Percentiles rank a stretch among this genome's conserved stretches.
phyloP scores from a whole-genome alignment of 2,113 vertebrate genomes.

The Xiphophorus couchianus region DNA sequence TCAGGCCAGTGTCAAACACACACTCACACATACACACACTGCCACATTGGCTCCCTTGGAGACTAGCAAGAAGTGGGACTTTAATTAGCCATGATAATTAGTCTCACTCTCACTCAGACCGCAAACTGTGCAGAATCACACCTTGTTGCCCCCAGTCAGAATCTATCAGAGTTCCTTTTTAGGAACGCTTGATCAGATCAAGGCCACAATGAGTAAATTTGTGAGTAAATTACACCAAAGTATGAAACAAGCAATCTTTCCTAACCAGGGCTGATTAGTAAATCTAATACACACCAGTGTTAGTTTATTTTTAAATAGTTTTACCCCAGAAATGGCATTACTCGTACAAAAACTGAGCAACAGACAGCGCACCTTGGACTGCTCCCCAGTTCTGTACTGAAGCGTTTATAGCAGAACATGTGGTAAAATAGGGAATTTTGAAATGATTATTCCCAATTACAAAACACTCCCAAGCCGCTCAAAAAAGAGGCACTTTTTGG shows the following conservation, averaged over 20 bases:
- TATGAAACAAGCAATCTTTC: not conserved
- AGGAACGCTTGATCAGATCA: slow-evolving; percentile 14
- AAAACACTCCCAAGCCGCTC: not conserved
- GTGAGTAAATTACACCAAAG: slow-evolving; percentile 24
- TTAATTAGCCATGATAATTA: slow-evolving; percentile 78
- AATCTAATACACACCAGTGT: not conserved
- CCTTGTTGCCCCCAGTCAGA: slow-evolving; percentile 36
- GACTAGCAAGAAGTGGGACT: slow-evolving; percentile 71
- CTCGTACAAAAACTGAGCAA: not conserved
- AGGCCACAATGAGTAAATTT: slow-evolving; percentile 9
- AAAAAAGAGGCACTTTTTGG: not conserved
- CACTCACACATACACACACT: not conserved
- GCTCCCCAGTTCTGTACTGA: not conserved
- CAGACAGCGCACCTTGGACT: not conserved
- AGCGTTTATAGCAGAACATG: not conserved
- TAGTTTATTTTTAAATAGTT: not conserved
- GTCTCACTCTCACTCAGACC: slow-evolving; percentile 34
- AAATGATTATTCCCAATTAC: not conserved
- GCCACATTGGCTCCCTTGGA: slow-evolving; percentile 53
- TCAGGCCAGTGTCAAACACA: slow-evolving; percentile 48
- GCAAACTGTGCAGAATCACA: slow-evolving; percentile 38
- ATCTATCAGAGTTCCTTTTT: slow-evolving; percentile 13
- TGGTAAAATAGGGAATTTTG: not conserved
- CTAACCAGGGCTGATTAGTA: not conserved
- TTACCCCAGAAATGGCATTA: fast-evolving